These are phyloP conservation scores for Popillia japonica DNA, from an alignment of 1,140 invertebrate species.

Conservation along the genomic window DNA sequence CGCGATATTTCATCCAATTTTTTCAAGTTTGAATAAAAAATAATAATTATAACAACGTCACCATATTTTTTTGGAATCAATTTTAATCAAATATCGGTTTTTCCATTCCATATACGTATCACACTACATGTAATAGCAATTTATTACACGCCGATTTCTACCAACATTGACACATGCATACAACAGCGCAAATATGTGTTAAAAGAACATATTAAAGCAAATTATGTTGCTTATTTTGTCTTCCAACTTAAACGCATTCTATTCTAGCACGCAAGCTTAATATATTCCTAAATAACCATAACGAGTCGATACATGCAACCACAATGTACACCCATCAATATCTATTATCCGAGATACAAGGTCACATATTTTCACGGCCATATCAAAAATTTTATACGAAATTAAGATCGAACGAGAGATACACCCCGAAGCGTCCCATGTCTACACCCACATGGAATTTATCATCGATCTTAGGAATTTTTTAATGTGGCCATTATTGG, in stretches of 20 bases:
- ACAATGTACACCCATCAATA: background rate
- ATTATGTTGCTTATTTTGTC: background rate
- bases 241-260: background rate
- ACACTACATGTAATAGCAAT: too few species aligned
- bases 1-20: too few species aligned
- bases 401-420: slow-evolving; percentile 27
- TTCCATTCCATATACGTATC: too few species aligned
- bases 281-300: slow-evolving; percentile 19
- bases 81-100: too few species aligned
- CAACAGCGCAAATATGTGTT: background rate
- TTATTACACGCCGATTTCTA: too few species aligned
- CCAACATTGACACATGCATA: too few species aligned
- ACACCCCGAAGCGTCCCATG: slow-evolving; percentile 11
- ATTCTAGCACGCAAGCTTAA: background rate
- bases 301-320: background rate
- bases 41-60: too few species aligned
- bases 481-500: slow-evolving; percentile 34
- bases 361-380: slow-evolving; percentile 6
- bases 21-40: too few species aligned
- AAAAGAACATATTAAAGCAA: background rate
- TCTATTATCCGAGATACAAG: slow-evolving; percentile 12
- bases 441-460: slow-evolving; percentile 37
- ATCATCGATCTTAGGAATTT: slow-evolving; percentile 34
- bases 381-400: slow-evolving; percentile 28
- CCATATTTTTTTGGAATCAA: too few species aligned